Conservation (phyloP, 2,888 invertebrate genomes). For the Nebria brevicollis region DNA sequence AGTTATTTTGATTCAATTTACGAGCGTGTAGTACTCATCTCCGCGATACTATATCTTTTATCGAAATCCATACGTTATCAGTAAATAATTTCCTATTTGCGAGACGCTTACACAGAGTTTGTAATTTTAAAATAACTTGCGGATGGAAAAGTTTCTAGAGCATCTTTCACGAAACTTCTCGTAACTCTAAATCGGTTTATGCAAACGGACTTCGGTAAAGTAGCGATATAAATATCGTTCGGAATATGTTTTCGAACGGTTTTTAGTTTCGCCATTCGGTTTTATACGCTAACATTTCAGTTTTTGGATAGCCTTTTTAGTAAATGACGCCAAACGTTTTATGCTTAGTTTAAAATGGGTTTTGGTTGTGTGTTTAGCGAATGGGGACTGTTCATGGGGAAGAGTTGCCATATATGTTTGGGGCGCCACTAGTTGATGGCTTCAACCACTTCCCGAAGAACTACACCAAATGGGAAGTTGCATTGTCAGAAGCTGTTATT, state of each 20-base stretch:
- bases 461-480: constrained; percentile 87
- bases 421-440: constrained; percentile 88
- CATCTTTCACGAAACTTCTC: constrained; percentile 43
- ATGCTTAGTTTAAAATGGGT: background rate
- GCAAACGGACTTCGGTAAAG: constrained; percentile 38
- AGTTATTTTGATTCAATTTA: constrained; percentile 44
- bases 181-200: constrained; percentile 45
- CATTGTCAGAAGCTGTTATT: constrained; percentile 87
- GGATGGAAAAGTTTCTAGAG: constrained; percentile 42
- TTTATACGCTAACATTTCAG: constrained; percentile 18
- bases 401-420: constrained; percentile 90
- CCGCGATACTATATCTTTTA: background rate
- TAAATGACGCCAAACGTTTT: background rate
- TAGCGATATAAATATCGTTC: constrained; percentile 39
- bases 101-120: constrained; percentile 14
- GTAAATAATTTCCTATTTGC: background rate
- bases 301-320: constrained; percentile 5
- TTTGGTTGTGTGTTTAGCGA: constrained; percentile 67
- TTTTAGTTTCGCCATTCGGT: constrained; percentile 35
- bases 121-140: constrained; percentile 46
- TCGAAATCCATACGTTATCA: constrained; percentile 12
- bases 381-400: constrained; percentile 95
- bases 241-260: constrained; percentile 43
- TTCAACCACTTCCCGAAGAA: constrained; percentile 86
- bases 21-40: constrained; percentile 21